Base-by-base conservation (phyloP, 1,140 invertebrate species). In the Rhopalosiphum padi region DNA sequence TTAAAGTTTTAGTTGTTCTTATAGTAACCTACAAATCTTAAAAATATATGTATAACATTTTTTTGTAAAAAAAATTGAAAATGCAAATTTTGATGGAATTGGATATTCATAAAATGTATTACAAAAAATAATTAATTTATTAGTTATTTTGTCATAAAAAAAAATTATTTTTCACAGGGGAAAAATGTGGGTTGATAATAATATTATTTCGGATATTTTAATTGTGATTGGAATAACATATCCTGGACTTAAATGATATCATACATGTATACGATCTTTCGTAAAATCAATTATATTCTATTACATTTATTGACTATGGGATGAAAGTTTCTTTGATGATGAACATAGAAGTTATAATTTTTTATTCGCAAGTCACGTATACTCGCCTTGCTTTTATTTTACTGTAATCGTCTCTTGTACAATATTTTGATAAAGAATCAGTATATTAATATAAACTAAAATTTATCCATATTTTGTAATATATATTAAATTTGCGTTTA, bases 301-400 rank as follows among this genome's bases (percentile, higher is more conserved):
- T 4, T 60, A n/a, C 30, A 35, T 51, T 88, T 88, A 18, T 9
- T 35, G 35, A 41, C 53, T 30, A 60, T 2, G 11, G n/a, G 53
- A 89, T 25, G 9, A 2, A 60, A 60, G 35, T 60, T 15, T 43
- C 68, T 91, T 91, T 91, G 90, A 91, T 91, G 68, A 51, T 43
- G 0, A 18, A 46, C 35, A 91, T 82, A 91, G 68, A 82, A 91
- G 90, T 91, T 91, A 48, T 9, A 43, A 48, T 51, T 91, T 82
- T 46, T 51, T 43, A 82, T 35, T n/a, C 41, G 18, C 68, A 48
- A 82, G 68, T 91, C 68, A 48, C 90, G 90, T 91, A 91, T 82
- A 82, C 3, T 35, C n/a, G 35, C 9, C 18, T 37, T 90, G 48
- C 22, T 18, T n/a, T 43, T 46, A 48, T 15, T 77, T 91, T 48